Conservation (phyloP, 37 sponge, comb jelly and placozoan species). For the Haliclona indistincta region DNA sequence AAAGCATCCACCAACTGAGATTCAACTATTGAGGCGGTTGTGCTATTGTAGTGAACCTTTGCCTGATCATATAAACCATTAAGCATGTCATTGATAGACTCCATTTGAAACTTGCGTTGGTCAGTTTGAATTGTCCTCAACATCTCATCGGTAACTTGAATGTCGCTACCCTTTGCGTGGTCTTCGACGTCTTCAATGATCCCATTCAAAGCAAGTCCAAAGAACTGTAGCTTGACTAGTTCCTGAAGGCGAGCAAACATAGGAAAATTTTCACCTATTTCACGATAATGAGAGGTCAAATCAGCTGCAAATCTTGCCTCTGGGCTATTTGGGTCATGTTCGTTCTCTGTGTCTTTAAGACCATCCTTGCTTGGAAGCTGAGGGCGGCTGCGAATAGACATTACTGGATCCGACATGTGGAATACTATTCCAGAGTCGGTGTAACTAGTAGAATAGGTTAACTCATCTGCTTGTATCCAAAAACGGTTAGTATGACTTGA, state of each 20-base stretch:
- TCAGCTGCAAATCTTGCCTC: conserved; percentile 65
- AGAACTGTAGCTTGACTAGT: conserved; percentile 50
- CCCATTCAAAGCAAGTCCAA: neutral
- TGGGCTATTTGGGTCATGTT: conserved; percentile 61
- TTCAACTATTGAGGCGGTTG: neutral
- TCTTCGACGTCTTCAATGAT: conserved; percentile 15
- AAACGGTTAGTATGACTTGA: conserved; percentile 21
- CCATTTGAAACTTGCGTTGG: neutral
- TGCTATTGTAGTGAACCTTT: neutral
- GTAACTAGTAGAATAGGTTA: conserved; percentile 11
- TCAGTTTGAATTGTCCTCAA: neutral
- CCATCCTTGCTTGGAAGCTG: conserved; percentile 55
- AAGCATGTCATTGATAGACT: neutral
- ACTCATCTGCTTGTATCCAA: conserved; percentile 77
- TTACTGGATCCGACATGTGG: conserved; percentile 25
- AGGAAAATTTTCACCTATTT: conserved; percentile 50
- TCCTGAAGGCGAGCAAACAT: conserved; percentile 65
- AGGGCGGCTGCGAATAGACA: conserved; percentile 46
- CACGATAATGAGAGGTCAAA: conserved; percentile 53
- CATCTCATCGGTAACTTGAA: conserved; percentile 7
- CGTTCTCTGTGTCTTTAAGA: conserved; percentile 46
- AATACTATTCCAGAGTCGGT: neutral
- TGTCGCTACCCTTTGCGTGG: neutral
- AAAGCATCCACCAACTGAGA: conserved; percentile 9
- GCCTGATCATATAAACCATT: neutral